Base-by-base conservation (phyloP, 2,113 vertebrate genomes). In the Leucosticte australis region DNA sequence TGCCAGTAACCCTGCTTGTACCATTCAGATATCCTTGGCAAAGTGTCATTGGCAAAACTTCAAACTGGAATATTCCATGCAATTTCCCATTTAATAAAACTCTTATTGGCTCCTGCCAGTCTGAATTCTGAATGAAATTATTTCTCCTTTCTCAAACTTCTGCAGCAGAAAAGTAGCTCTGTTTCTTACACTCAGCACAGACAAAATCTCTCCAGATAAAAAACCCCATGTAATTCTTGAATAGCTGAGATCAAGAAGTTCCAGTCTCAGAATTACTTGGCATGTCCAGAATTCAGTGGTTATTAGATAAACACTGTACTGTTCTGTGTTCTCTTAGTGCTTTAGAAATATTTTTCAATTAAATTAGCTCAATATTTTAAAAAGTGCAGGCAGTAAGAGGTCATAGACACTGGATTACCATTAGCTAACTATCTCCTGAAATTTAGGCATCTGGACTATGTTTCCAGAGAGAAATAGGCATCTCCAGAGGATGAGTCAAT, bases 111-210 rank as follows among this genome's bases (percentile, higher is more conserved):
- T 83, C 22, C 64, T 62, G 79, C 57, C 59, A 74, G 1, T 91
- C 18, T 50, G 37, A 91, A 42, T 18, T 65, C 28, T 60, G 68
- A 83, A 82, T 85, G n/a, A 80, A 90, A 90, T 86, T 26, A 23
- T 67, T 90, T 75, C 82, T 91, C 64, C 75, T 92, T 90, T 92
- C 80, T 95, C n/a, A 71, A 7, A 70, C 23, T 78, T 92, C 30
- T 6, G 2, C 63, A 74, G 83, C 9, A 75, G 50, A 87, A 80
- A 90, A 90, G 75, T 83, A 80, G 28, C 12, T 41, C 39, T 89
- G 60, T 76, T 92, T 35, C 81, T 96, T 64, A 33, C 6, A 55
- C 24, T 84, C 27, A 20, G 41, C 50, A 88, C 28, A 63, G 77
- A 82, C 14, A 56, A 52, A 91, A 79, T 39, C 27, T 77, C 42